Evolutionary conservation across 2,113 vertebrate genomes (phyloP), one percentile per base, ranked within the genome.

Genomic region (Scophthalmus maximus): DNA sequence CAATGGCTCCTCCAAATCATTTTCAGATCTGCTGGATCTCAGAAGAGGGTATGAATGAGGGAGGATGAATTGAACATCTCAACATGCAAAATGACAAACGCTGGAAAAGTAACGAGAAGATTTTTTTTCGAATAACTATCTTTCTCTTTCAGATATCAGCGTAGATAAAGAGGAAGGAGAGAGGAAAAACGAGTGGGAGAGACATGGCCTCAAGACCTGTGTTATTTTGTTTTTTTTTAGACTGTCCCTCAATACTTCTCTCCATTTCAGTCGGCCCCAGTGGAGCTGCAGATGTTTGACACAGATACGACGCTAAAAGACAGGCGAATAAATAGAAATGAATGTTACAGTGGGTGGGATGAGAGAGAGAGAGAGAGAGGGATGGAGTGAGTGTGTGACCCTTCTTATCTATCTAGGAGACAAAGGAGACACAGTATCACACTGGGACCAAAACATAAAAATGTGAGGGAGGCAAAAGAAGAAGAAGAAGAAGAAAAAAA

Each of bases 361-460:
- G 29, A 63, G 32, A 79, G 60, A 34, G 26, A 40, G 26, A 36
- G 65, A 23, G 23, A 17, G 51, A 6, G 51, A 22, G 58, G 5
- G 38, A 17, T 25, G 17, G 40, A 23, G 17, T 10, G 63, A 58
- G 60, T 10, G 5, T 10, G 15, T 62, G 76, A n/a, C 40, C 76
- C 57, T 55, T 89, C 71, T 76, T 86, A 88, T 86, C 79, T 79
- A 34, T 82, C 73, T 73, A 23, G 71, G 32, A 77, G 58, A 78
- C 57, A 25, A 73, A 71, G n/a, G 7, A n/a, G 78, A 26, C 34
- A 18, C 22, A 75, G 73, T 59, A 78, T 85, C 83, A 86, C 69
- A 64, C 79, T 73, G 65, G 68, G 73, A 73, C 66, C 58, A 62
- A 81, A 86, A 87, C 85, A 88, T 62, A 65, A 79, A 81, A 81